Evolutionary conservation across 2,888 invertebrate genomes (phyloP).

Genomic region (Lordiphosa andalusiaca): DNA sequence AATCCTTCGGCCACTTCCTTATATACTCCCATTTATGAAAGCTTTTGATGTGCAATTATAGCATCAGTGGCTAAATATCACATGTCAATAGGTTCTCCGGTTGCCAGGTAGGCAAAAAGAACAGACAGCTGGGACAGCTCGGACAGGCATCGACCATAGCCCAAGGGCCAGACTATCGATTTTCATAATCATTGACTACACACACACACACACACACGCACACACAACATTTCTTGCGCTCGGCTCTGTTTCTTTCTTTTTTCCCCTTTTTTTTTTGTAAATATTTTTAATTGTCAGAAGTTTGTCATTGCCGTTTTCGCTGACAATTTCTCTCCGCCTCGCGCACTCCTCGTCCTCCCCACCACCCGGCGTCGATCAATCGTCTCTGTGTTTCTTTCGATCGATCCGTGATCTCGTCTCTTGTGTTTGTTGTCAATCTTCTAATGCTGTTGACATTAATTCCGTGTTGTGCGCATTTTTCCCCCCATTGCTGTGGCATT

Average conservation of each 20-base stretch:
- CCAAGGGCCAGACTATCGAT: constrained; percentile 38
- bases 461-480: constrained; percentile 69
- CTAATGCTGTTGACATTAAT: constrained; percentile 71
- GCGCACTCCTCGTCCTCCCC: constrained; percentile 3
- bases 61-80: constrained; percentile 70
- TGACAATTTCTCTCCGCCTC: constrained; percentile 28
- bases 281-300: constrained; percentile 58
- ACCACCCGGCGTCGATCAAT: constrained; percentile 20
- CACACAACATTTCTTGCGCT: constrained; percentile 2
- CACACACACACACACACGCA: constrained; percentile 10
- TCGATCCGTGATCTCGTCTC: constrained; percentile 30
- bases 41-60: constrained; percentile 67
- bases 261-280: constrained; percentile 6
- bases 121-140: constrained; percentile 24
- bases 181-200: constrained; percentile 31
- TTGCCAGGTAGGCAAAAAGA: constrained; percentile 3
- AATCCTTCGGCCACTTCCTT: constrained; percentile 20
- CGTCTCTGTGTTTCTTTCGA: constrained; percentile 18
- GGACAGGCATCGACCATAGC: constrained; percentile 4
- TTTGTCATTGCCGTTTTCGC: constrained; percentile 51
- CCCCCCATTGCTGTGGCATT: constrained; percentile 21
- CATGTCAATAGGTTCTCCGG: constrained; percentile 45
- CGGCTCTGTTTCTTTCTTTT: constrained; percentile 1
- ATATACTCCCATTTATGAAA: constrained; percentile 46
- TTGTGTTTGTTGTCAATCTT: constrained; percentile 61